These are phyloP conservation scores for Actinia tenebrosa DNA, from an alignment of 64 coral and sea anemone genomes.

Conservation along the genomic window DNA sequence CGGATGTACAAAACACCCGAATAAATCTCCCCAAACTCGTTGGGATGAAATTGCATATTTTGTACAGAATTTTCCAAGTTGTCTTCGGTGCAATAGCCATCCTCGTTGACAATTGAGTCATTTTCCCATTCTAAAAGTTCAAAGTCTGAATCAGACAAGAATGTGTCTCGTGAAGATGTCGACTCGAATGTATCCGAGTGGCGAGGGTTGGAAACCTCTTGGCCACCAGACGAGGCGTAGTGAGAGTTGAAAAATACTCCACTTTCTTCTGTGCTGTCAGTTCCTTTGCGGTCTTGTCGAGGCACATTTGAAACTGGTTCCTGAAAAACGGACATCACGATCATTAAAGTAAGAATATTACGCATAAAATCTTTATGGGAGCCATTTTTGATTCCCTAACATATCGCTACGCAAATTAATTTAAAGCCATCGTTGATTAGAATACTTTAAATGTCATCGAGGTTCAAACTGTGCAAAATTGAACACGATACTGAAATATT, in stretches of 20 bases:
- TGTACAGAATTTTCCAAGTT: constrained; percentile 63
- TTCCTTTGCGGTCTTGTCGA: constrained; percentile 30
- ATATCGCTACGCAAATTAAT: neutral
- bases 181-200: constrained; percentile 52
- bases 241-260: constrained; percentile 48
- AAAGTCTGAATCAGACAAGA: constrained; percentile 61
- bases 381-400: neutral
- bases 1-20: constrained; percentile 68
- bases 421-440: neutral
- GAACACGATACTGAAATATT: neutral
- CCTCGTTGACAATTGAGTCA: constrained; percentile 58
- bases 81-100: constrained; percentile 80
- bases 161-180: constrained; percentile 60
- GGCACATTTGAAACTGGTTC: neutral
- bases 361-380: neutral
- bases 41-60: constrained; percentile 58
- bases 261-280: constrained; percentile 64
- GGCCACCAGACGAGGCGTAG: constrained; percentile 18
- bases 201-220: constrained; percentile 36
- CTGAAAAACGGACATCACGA: neutral
- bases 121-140: constrained; percentile 72
- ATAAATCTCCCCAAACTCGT: constrained; percentile 71
- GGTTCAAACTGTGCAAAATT: neutral
- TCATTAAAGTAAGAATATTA: neutral
- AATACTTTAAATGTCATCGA: neutral